Evolutionary conservation across 2,888 invertebrate species (phyloP), one percentile per base, ranked within the genome.

Genomic region (Athalia rosae): DNA sequence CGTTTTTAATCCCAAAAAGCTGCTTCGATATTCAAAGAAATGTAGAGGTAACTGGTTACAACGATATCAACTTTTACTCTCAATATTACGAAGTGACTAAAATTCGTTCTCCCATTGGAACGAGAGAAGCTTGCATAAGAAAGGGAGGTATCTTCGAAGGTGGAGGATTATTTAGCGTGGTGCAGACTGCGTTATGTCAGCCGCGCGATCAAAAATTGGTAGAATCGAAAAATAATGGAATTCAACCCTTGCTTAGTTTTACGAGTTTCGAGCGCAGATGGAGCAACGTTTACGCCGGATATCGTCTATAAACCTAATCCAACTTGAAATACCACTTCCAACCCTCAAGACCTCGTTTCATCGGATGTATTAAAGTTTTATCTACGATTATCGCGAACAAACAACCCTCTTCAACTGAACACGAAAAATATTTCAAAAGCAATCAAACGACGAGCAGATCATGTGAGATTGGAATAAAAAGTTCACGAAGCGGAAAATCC

Each of bases 231-330:
- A 43, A 9, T 61, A 48, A 61, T 74, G 73, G 61, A 74, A 74
- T 74, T 74, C 73, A 74, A 74, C 73, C 61, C 73, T 61, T 74
- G 59, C 73, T 45, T 48, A 48, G 28, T 74, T 69, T 74, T 74
- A 74, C 61, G 71, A 71, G 43, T 43, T 45, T 59, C 47, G 6
- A 15, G 41, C 7, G 66, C n/a, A 47, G 45, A 41, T n/a, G 13
- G n/a, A 43, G 69, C 13, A 11, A 43, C 53, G 15, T 69, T 69
- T 69, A 69, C 56, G 53, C 43, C n/a, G 53, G 56, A n/a, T 53
- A 58, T 56, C 7, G 58, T n/a, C 11, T 67, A 11, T 67, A 67
- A 53, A 50, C 67, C 67, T 5, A 6, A 28, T 5, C 50, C 50
- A 28, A 2, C 28, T 28, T 28, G 1, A 28, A 28, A 28, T 28